These are phyloP conservation scores for Xenus cinereus DNA, from an alignment of 2,113 vertebrate genomes.

Conservation along the genomic window DNA sequence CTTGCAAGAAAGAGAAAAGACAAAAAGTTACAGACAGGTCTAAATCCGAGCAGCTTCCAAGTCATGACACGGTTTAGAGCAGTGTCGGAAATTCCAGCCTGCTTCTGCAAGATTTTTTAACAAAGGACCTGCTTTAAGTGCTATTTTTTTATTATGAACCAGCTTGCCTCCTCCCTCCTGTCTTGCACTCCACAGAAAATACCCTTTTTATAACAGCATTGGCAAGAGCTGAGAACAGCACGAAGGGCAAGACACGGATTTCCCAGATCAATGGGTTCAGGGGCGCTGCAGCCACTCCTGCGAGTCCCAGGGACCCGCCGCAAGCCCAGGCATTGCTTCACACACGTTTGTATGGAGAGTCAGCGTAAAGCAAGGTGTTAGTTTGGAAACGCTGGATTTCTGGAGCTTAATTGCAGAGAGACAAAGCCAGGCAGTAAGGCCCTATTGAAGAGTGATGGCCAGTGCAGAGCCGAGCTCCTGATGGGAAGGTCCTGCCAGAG, in stretches of 20 bases:
- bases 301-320: background rate
- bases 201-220: background rate
- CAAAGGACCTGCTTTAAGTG: background rate
- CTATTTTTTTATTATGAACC: background rate
- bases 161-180: background rate
- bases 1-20: constrained; percentile 67
- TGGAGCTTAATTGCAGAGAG: background rate
- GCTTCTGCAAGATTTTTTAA: background rate
- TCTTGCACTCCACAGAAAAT: background rate
- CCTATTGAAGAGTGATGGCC: background rate
- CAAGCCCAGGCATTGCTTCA: background rate
- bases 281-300: background rate
- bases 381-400: background rate
- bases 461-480: background rate
- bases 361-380: background rate
- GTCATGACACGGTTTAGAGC: background rate
- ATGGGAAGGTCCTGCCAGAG: background rate
- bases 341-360: rapidly evolving
- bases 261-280: background rate
- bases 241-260: background rate
- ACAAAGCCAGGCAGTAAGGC: background rate
- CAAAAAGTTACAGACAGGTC: background rate
- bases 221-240: background rate
- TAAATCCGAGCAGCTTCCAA: background rate
- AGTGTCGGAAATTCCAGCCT: background rate